Base-by-base conservation (phyloP, 2,113 vertebrate genomes). In the Sander lucioperca region DNA sequence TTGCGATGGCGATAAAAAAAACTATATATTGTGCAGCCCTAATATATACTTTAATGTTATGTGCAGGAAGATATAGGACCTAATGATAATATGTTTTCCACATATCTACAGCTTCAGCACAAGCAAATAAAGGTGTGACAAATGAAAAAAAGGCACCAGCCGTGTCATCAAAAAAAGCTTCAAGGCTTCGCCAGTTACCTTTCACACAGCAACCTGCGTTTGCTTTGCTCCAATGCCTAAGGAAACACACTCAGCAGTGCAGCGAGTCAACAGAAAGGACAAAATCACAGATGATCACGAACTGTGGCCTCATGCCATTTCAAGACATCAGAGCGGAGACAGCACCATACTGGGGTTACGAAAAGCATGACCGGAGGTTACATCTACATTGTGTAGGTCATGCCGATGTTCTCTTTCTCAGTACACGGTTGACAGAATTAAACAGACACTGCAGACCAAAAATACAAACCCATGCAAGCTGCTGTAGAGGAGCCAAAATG, bases 241-340 rank as follows among this genome's bases (percentile, higher is more conserved):
- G 67, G 76, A 80, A 79, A 76, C 63, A 79, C 27, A 48, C 69
- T 47, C 14, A 12, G 67, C 50, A 51, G 67, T 57, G 57, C 72
- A 76, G 50, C 47, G 58, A 79, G 66, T 82, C 47, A 71, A 74
- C 65, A 77, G 81, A 74, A 78, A 89, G 74, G 78, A 87, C 76
- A 82, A 73, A 89, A 80, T 88, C 86, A 84, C 85, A 75, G 75
- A 88, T 70, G 86, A 74, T 86, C 75, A 59, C 21, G 84, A 90
- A 91, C 89, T 88, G 85, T 87, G 87, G 87, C 90, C 89, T 83
- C 69, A 33, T 89, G 90, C 87, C 91, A 94, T 94, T 94, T 93
- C 68, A 82, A 91, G 86, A 93, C 81, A 88, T 91, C 83, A 83
- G 84, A 86, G 86, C 59, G 21, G 81, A 90, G 85, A 86, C 90